Evolutionary conservation across 2,888 invertebrate genomes (phyloP), one percentile per base, ranked within the genome.

Genomic region (Cephus nigrinus): DNA sequence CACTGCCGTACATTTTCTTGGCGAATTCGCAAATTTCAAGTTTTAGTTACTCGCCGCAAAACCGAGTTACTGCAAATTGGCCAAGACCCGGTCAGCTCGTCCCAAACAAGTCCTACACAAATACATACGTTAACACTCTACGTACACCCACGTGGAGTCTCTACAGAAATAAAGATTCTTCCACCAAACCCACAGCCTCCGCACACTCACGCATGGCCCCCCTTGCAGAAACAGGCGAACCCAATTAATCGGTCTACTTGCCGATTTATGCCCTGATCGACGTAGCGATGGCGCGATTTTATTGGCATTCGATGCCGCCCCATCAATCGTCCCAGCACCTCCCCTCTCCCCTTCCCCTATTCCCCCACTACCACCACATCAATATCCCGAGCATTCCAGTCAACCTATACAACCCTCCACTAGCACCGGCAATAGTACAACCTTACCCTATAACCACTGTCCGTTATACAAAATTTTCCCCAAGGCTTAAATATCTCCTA

Each of bases 11-110:
- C 55, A 80, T 81, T 85, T 85, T 84, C 84, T 81, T 82, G 32
- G 77, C 79, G 76, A 76, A 79, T 79, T 83, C 84, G 79, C 83
- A 81, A 85, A 84, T 85, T 83, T 82, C 81, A 75, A 81, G 82
- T 82, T 85, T 84, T 81, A 83, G 81, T 83, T 82, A 80, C 83
- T 84, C 82, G 78, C 83, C 74, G 55, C 80, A 76, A 76, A 81
- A 84, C 81, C 84, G 82, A 87, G 85, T 88, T 88, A 88, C 86
- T 87, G 88, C 85, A 88, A 88, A 88, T 87, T 88, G 88, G 84
- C 83, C 81, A 77, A 81, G 83, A 82, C 80, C 79, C 80, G 81
- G 82, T 82, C 82, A 81, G 78, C 80, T 79, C 40, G 72, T 34
- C 34, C 75, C 30, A 31, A 31, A 36, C 74, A 74, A 74, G 33